These are phyloP conservation scores for Jordanella pulchra DNA, from an alignment of 2,797 vertebrate species.

Conservation along the genomic window DNA sequence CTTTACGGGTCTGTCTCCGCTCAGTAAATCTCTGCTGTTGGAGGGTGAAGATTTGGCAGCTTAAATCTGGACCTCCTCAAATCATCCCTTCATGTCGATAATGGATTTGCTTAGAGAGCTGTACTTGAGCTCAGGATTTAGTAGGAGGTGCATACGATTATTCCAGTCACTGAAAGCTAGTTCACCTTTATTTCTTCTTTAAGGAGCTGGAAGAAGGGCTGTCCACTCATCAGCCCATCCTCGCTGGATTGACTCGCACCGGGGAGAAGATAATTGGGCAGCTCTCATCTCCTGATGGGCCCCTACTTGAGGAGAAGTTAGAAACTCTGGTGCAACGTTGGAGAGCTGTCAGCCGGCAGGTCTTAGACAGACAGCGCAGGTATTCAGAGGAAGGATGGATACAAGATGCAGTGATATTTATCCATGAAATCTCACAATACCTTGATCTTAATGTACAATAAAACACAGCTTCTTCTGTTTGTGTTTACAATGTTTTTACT, in stretches of 20 bases:
- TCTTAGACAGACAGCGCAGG: conserved; percentile 86
- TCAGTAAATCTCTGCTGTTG: conserved; percentile 42
- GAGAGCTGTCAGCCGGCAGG: conserved; percentile 74
- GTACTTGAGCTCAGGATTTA: conserved; percentile 45
- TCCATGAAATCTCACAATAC: not conserved
- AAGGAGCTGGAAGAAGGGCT: conserved; percentile 92
- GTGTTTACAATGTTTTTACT: conserved; percentile 51
- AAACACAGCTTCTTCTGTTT: conserved; percentile 22
- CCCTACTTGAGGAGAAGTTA: conserved; percentile 89
- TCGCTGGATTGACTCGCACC: conserved; percentile 79
- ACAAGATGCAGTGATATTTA: not conserved
- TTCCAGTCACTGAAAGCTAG: conserved; percentile 24
- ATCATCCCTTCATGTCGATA: conserved; percentile 42
- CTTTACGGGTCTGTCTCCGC: conserved; percentile 38
- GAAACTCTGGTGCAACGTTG: conserved; percentile 84
- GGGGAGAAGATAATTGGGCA: conserved; percentile 88
- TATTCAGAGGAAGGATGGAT: conserved; percentile 57
- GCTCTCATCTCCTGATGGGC: conserved; percentile 84
- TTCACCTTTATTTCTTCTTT: not conserved
- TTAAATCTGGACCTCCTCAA: conserved; percentile 45
- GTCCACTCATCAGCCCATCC: conserved; percentile 80
- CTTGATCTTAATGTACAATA: conserved; percentile 21
- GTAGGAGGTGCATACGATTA: conserved; percentile 27
- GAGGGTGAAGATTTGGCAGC: conserved; percentile 45
- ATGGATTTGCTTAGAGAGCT: conserved; percentile 33